A percentile compares a stretch with the other conserved stretches of the same genome.
phyloP scores from a whole-genome alignment of 2,888 invertebrate species.

The Liposcelis brunnea region DNA sequence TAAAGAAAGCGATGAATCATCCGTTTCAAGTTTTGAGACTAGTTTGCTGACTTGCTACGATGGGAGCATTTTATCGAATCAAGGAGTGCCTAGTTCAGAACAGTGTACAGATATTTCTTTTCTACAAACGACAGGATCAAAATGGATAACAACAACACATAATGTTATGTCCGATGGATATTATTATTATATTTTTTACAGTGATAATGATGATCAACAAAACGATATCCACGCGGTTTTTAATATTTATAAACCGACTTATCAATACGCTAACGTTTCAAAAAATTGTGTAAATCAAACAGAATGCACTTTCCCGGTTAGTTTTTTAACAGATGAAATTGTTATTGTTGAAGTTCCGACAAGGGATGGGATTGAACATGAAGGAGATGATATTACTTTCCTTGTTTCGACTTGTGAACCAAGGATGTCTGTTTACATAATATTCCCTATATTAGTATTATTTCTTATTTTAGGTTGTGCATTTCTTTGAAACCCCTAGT shows the following conservation, averaged over 20 bases:
- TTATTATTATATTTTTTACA: conserved; percentile 80
- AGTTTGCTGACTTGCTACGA: conserved; percentile 57
- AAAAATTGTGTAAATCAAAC: conserved; percentile 59
- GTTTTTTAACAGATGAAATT: conserved; percentile 54
- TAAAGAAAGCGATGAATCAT: conserved; percentile 35
- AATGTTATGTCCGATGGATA: conserved; percentile 60
- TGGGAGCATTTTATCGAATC: conserved; percentile 53
- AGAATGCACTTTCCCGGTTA: conserved; percentile 54
- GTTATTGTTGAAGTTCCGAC: conserved; percentile 75
- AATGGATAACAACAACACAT: conserved; percentile 48
- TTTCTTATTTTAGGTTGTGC: conserved; percentile 62
- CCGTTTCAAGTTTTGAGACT: conserved; percentile 70
- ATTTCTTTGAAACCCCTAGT: conserved; percentile 43
- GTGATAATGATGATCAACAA: conserved; percentile 60
- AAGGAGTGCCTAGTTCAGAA: conserved; percentile 49
- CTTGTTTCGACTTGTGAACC: conserved; percentile 65
- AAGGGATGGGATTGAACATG: conserved; percentile 58
- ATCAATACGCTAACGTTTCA: conserved; percentile 53
- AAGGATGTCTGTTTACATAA: conserved; percentile 55
- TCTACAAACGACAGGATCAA: conserved; percentile 35
- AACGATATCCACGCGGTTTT: conserved; percentile 72
- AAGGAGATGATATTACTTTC: conserved; percentile 51
- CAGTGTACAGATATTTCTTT: conserved; percentile 51
- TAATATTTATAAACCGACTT: conserved; percentile 70
- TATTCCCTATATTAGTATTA: conserved; percentile 61